Percentiles rank a stretch among this genome's conserved stretches.
These are phyloP conservation scores for Microdon myrmicae DNA, from an alignment of 2,888 invertebrate genomes.

Conservation along the genomic window DNA sequence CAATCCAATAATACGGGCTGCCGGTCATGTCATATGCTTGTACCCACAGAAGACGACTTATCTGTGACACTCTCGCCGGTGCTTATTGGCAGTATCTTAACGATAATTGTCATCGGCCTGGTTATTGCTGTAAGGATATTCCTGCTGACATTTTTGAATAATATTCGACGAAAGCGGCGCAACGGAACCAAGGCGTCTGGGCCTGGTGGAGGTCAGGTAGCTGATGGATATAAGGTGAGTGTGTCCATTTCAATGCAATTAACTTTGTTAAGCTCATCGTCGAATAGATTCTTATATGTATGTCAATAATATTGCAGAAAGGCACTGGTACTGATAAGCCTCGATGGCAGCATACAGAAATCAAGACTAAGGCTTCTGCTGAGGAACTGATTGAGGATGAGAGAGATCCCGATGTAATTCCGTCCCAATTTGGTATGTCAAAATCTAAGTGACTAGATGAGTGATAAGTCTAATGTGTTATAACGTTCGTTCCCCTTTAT, in stretches of 20 bases:
- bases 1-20: background rate
- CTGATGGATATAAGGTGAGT: conserved; percentile 65
- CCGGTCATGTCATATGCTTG: conserved; percentile 7
- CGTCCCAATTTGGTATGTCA: conserved; percentile 76
- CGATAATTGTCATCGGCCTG: conserved; percentile 66
- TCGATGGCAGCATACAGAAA: conserved; percentile 68
- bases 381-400: conserved; percentile 66
- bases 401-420: conserved; percentile 78
- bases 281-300: conserved; percentile 7
- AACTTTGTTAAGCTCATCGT: conserved; percentile 21
- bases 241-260: conserved; percentile 27
- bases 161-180: conserved; percentile 65
- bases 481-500: conserved; percentile 8
- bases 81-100: conserved; percentile 66
- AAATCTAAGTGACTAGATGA: background rate
- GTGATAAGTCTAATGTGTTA: conserved; percentile 1
- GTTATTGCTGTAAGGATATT: conserved; percentile 66
- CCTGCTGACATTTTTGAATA: conserved; percentile 65
- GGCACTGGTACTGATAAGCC: conserved; percentile 64
- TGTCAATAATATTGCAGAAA: conserved; percentile 48
- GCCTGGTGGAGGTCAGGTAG: conserved; percentile 61
- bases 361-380: conserved; percentile 64
- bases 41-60: conserved; percentile 61
- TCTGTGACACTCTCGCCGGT: conserved; percentile 65
- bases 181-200: conserved; percentile 64